These are phyloP conservation scores for Halocynthia roretzi DNA, from an alignment of 23 tunicate genomes.

Conservation along the genomic window DNA sequence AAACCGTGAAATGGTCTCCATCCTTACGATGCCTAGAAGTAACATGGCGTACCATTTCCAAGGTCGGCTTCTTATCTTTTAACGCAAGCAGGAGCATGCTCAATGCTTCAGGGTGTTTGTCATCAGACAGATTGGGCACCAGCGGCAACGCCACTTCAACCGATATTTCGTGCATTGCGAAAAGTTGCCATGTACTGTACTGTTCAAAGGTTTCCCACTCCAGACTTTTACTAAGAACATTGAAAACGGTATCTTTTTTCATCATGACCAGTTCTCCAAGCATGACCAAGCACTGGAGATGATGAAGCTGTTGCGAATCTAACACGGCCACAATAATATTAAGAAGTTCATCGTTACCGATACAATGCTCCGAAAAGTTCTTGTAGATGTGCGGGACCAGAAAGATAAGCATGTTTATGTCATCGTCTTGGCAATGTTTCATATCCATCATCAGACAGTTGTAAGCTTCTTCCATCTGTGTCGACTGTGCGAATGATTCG, in stretches of 20 bases:
- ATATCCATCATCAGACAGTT: slow-evolving; percentile 93
- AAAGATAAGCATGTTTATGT: slow-evolving; percentile 59
- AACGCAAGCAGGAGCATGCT: slow-evolving; percentile 58
- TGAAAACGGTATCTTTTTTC: slow-evolving; percentile 55
- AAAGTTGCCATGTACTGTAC: slow-evolving; percentile 82
- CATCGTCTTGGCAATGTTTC: slow-evolving; percentile 89
- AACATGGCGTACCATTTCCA: slow-evolving; percentile 74
- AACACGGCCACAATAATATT: slow-evolving; percentile 76
- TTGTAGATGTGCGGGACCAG: slow-evolving; percentile 75
- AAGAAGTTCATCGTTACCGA: slow-evolving; percentile 75
- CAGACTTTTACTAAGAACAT: slow-evolving; percentile 68
- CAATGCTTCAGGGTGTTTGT: slow-evolving; percentile 76
- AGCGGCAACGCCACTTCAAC: slow-evolving; percentile 70
- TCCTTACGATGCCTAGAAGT: slow-evolving; percentile 69
- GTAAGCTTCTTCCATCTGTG: slow-evolving; percentile 68
- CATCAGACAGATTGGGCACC: slow-evolving; percentile 42
- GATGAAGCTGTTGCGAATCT: slow-evolving; percentile 74
- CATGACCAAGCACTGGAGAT: slow-evolving; percentile 73
- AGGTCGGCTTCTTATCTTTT: slow-evolving; percentile 55
- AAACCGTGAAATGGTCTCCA: slow-evolving; percentile 72
- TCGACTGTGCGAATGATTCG: slow-evolving; percentile 75
- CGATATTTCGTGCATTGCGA: slow-evolving; percentile 63
- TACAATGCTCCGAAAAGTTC: slow-evolving; percentile 77
- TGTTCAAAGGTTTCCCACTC: slow-evolving; percentile 95
- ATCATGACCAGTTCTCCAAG: slow-evolving; percentile 74